Evolutionary conservation across 64 coral and sea anemone genomes (phyloP).

Genomic region (Platygyra sinensis): DNA sequence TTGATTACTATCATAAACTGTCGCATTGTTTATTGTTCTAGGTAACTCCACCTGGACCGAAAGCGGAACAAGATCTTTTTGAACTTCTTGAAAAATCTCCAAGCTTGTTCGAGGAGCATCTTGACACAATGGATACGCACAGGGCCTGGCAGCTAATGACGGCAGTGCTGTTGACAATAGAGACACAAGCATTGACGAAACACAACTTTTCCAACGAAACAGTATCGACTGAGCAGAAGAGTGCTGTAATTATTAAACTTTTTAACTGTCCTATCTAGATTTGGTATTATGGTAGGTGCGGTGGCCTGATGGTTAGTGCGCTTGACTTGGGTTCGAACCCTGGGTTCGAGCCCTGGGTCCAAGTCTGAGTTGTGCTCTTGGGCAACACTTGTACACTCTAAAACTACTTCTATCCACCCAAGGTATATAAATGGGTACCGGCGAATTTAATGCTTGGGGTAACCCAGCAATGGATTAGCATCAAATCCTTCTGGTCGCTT

Average conservation of each 20-base stretch:
- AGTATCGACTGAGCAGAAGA: not conserved
- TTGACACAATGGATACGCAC: not conserved
- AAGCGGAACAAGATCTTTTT: not conserved
- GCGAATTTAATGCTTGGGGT: too few species aligned
- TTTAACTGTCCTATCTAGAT: too few species aligned
- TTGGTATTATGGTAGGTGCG: too few species aligned
- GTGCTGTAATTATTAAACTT: not conserved
- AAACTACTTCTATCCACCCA: too few species aligned
- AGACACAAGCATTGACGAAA: not conserved
- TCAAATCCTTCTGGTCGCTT: too few species aligned
- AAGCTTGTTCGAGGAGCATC: not conserved
- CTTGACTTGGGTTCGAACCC: too few species aligned
- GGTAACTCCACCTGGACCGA: slow-evolving; percentile 3
- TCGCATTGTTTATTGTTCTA: not conserved
- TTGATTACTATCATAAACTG: too few species aligned
- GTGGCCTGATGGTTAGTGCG: not conserved
- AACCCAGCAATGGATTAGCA: too few species aligned
- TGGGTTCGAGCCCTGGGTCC: too few species aligned
- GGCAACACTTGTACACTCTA: too few species aligned
- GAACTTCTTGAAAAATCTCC: not conserved
- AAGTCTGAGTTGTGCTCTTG: too few species aligned
- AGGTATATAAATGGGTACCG: too few species aligned
- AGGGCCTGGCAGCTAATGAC: slow-evolving; percentile 32
- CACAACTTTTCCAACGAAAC: not conserved
- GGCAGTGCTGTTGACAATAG: slow-evolving; percentile 14